These are phyloP conservation scores for Neoaliturus tenellus DNA, from an alignment of 2,888 invertebrate genomes.

Conservation along the genomic window DNA sequence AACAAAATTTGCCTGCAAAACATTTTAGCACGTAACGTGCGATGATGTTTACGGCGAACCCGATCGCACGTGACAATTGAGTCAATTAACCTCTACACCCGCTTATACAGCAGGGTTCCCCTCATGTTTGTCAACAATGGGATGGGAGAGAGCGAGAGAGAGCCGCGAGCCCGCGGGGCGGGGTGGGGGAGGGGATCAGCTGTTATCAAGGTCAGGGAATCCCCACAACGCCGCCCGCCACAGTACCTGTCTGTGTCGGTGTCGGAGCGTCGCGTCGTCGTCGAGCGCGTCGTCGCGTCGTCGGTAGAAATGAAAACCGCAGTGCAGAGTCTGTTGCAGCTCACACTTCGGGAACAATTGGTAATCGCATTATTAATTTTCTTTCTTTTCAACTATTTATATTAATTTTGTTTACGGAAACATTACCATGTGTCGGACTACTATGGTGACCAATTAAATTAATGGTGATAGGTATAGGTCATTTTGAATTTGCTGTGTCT, in stretches of 20 bases:
- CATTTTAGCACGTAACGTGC: too few relatives aligned
- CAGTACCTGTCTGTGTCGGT: neutral
- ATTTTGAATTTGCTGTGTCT: too few relatives aligned
- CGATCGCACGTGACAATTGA: conserved; percentile 2
- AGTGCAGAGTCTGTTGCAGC: neutral
- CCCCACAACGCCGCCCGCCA: neutral
- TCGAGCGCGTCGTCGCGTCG: too few relatives aligned
- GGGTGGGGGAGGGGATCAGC: conserved; percentile 17
- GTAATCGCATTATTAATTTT: neutral
- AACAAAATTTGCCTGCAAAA: too few relatives aligned
- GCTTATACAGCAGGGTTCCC: neutral
- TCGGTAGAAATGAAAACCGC: neutral
- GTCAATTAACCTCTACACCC: neutral
- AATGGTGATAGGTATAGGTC: too few relatives aligned
- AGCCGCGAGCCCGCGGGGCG: neutral
- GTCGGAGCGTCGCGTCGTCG: neutral
- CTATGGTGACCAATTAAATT: too few relatives aligned
- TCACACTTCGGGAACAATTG: neutral
- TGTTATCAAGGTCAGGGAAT: conserved; percentile 14
- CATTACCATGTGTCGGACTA: too few relatives aligned
- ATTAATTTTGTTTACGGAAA: too few relatives aligned
- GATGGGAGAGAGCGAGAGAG: neutral
- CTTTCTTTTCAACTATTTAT: too few relatives aligned
- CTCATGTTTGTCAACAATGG: conserved; percentile 7
- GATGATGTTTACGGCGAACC: neutral